Evolutionary conservation across 92 coral and sea anemone genomes (phyloP), one percentile per base, ranked within the genome.

Genomic region (Phenganax marumi): DNA sequence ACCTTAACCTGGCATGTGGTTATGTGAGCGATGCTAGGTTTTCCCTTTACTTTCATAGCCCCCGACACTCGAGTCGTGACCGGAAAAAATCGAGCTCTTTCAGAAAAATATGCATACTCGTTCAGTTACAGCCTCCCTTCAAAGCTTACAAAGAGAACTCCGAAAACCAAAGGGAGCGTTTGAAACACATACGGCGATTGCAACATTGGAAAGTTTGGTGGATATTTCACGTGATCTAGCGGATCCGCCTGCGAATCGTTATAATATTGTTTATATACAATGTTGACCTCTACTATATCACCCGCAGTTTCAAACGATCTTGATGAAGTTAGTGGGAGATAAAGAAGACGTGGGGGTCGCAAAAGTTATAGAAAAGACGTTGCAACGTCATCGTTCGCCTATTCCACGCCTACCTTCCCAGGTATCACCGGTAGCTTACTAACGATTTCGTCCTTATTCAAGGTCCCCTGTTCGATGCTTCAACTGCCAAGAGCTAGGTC

Each of bases 201-300:
- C 88, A 13, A 75, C 83, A 12, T 54, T 88, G 70, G 89, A 89
- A 61, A 79, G 57, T 68, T 83, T 85, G 49, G 65, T 80, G 8
- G 86, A 88, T 47, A 51, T 23, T 39, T 55, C 85, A 16, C 70
- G 88, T 25, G 70, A 81, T 6, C 60, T 25, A 11, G 88, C 77
- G 12, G 88, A 79, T 50, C 61, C 60, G 8, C 8, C 55, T 3
- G 55, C 73, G 10, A 5, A 52, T 18, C 8, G 88, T 6, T 85
- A 85, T 50, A 81, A 75, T 33, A 76, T 76, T 66, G 79, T 81
- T 52, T 73, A 69, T 47, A 75, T 53, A 57, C 91, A 89, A 58
- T 76, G 77, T 19, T 68, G 91, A 54, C 53, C 84, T 78, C 77
- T 89, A 56, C 50, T 68, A 1, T 8, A 60, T 17, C 78, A 81